Evolutionary conservation across 2,797 vertebrate genomes (phyloP).

Genomic region (Psittacula echo): DNA sequence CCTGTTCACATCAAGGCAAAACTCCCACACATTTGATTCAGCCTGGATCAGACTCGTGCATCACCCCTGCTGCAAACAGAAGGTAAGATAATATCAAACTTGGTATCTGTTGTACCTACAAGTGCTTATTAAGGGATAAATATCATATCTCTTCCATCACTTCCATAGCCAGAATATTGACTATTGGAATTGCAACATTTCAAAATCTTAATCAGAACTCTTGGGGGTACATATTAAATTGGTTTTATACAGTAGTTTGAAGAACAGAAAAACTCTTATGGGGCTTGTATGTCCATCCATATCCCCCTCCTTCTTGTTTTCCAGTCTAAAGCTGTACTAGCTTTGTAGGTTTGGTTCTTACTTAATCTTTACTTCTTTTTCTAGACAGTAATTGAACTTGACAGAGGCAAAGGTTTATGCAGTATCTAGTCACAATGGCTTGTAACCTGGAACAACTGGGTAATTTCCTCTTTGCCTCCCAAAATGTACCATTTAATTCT

Average conservation of each 20-base stretch:
- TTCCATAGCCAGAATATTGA: neutral
- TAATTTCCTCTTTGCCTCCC: slow-evolving; percentile 14
- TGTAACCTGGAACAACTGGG: neutral
- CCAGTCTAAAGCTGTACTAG: neutral
- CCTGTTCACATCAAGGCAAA: neutral
- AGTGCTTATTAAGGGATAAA: neutral
- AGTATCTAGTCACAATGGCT: neutral
- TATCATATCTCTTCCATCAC: neutral
- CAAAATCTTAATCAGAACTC: neutral
- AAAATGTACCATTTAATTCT: slow-evolving; percentile 13
- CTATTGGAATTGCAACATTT: neutral
- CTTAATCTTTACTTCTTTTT: neutral
- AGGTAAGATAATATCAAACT: neutral
- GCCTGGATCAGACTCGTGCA: neutral
- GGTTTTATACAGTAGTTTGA: neutral
- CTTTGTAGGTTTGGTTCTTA: neutral
- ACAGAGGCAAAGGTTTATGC: neutral
- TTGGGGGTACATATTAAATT: neutral
- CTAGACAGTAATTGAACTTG: neutral
- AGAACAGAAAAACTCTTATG: neutral
- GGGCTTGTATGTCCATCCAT: neutral
- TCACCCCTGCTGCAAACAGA: neutral
- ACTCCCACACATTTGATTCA: accelerated
- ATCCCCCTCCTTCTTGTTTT: neutral
- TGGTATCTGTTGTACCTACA: neutral